A percentile compares a stretch with the other conserved stretches of the same genome.
Evolutionary conservation across 1,140 invertebrate genomes (phyloP).

Genomic region (Polypedilum vanderplanki): DNA sequence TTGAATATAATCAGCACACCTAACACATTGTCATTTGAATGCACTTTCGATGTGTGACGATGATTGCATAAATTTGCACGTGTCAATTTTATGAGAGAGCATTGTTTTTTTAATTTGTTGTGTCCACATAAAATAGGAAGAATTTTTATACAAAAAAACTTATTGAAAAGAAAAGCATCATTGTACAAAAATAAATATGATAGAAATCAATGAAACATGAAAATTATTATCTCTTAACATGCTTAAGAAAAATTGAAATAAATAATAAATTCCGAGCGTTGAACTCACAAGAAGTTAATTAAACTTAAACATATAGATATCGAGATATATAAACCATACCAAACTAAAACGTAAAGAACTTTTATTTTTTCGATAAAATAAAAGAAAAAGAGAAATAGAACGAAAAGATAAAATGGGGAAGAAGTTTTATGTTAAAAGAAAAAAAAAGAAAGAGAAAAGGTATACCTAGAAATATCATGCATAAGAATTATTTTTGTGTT

Average conservation of each 20-base stretch:
- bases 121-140: neutral
- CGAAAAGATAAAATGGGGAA: slow-evolving; percentile 25
- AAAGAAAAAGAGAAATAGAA: slow-evolving; percentile 13
- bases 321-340: neutral
- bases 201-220: slow-evolving; percentile 1
- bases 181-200: neutral
- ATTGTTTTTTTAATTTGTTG: too few relatives aligned
- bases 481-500: neutral
- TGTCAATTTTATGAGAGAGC: too few relatives aligned
- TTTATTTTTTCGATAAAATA: slow-evolving; percentile 27
- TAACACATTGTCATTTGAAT: neutral
- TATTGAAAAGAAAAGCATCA: neutral
- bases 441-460: neutral
- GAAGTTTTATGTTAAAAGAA: neutral
- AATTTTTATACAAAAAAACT: neutral
- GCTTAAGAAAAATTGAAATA: slow-evolving; percentile 6
- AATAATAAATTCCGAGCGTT: slow-evolving; percentile 23
- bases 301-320: slow-evolving; percentile 25
- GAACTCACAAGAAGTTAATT: slow-evolving; percentile 25
- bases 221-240: slow-evolving; percentile 5
- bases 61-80: neutral
- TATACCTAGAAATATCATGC: neutral
- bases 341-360: neutral
- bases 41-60: neutral
- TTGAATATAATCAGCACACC: neutral